Percentiles rank a stretch among this genome's conserved stretches.
These are phyloP conservation scores for Vannuccia rotundouncinata DNA, from an alignment of 2,888 invertebrate species.

Conservation along the genomic window DNA sequence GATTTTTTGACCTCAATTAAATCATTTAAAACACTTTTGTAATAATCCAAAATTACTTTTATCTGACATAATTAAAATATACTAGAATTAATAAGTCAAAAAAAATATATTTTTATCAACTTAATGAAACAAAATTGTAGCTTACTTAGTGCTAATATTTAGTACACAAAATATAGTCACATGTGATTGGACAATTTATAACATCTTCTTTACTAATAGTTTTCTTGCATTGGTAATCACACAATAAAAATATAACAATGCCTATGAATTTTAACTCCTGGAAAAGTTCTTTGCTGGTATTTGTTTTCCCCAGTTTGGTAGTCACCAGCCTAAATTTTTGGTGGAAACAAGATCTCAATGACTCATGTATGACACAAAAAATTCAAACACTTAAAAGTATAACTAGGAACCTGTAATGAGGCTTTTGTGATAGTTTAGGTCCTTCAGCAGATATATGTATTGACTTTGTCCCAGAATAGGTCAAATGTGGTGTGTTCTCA, in stretches of 20 bases:
- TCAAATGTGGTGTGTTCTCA: too few species aligned
- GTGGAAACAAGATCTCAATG: too few species aligned
- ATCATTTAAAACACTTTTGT: slow-evolving; percentile 17
- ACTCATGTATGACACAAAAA: too few species aligned
- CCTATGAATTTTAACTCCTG: not conserved
- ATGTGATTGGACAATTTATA: not conserved
- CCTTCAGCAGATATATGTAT: too few species aligned
- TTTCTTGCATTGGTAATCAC: not conserved
- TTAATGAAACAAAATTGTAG: not conserved
- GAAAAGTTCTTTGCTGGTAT: not conserved
- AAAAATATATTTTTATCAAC: not conserved
- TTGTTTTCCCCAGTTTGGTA: not conserved
- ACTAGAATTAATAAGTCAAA: not conserved
- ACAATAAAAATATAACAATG: not conserved
- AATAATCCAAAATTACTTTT: slow-evolving; percentile 11
- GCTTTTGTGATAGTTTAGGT: too few species aligned
- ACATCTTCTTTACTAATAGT: not conserved
- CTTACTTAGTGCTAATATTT: not conserved
- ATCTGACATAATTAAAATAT: slow-evolving; percentile 25
- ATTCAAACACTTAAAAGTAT: too few species aligned
- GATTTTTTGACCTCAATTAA: slow-evolving; percentile 19
- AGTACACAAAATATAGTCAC: not conserved
- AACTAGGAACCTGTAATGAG: too few species aligned
- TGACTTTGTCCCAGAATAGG: too few species aligned
- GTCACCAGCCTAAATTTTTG: not conserved